Conservation (phyloP, 2,113 vertebrate genomes). For the Girardinichthys multiradiatus region DNA sequence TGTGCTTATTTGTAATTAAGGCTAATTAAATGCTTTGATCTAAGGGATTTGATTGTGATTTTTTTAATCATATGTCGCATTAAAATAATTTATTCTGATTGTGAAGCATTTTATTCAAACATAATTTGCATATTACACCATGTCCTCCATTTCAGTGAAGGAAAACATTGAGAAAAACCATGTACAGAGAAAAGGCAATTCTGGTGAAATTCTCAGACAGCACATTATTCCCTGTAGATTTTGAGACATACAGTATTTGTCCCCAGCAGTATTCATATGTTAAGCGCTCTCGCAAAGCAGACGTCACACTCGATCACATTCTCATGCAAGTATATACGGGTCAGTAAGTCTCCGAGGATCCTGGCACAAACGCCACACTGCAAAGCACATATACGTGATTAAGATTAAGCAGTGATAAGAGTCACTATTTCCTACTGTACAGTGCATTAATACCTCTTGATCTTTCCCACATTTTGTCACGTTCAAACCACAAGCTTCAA, state of each 20-base stretch:
- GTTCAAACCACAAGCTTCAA: not conserved
- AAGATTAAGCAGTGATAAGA: slow-evolving; percentile 13
- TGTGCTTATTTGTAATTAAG: slow-evolving; percentile 59
- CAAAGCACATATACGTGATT: slow-evolving; percentile 34
- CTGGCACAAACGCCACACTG: slow-evolving; percentile 70
- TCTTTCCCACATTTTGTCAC: not conserved
- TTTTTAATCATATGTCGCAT: slow-evolving; percentile 38
- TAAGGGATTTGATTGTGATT: slow-evolving; percentile 33
- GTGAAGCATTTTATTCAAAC: slow-evolving; percentile 12
- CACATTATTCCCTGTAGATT: slow-evolving; percentile 34
- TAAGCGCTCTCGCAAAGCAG: slow-evolving; percentile 54
- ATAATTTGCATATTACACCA: slow-evolving; percentile 6
- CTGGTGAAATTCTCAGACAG: slow-evolving; percentile 12
- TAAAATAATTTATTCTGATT: not conserved
- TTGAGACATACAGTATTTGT: slow-evolving; percentile 19
- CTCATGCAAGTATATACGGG: slow-evolving; percentile 55
- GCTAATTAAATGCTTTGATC: slow-evolving; percentile 62
- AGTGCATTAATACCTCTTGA: not conserved
- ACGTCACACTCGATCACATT: slow-evolving; percentile 57
- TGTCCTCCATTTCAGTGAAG: not conserved
- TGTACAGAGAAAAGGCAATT: not conserved
- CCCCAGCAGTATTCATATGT: slow-evolving; percentile 20
- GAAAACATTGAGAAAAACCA: slow-evolving; percentile 1
- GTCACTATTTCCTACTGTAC: not conserved
- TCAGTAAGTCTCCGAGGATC: slow-evolving; percentile 62